Evolutionary conservation across 1,140 invertebrate species (phyloP), one percentile per base, ranked within the genome.

Genomic region (Latrodectus geometricus): DNA sequence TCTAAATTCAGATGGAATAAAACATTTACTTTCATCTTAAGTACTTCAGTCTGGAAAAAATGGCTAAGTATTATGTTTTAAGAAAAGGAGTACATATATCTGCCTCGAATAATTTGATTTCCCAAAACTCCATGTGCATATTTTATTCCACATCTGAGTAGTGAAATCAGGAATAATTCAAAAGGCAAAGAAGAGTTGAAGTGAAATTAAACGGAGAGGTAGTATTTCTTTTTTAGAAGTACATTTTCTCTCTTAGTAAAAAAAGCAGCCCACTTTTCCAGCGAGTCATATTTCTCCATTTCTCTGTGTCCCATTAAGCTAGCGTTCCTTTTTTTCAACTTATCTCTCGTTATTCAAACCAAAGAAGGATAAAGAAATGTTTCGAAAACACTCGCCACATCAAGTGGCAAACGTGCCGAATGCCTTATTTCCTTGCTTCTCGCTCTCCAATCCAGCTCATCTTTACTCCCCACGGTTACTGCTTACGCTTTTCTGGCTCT

Each of bases 311-410:
- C 35, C 35, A 35, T 35, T 35, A 35, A 35, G 35, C 35, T 35
- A 5, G 35, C 49, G 21, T 49, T 78, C 20, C 50, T 65, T 49
- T 21, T 35, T 80, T 80, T 70, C 78, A 80, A 80, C 78, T 80
- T 61, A 80, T 76, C 50, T 52, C 74, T 76, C 52, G 74, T 61
- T 52, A 76, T 78, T 78, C 23, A 78, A 50, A 61, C 61, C 54
- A 8, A 20, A 79, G 76, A 68, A 79, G 76, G 65, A 79, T 79
- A 80, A 80, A 80, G 78, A 70, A 80, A 80, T 79, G 76, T 79
- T 79, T 79, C 76, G 78, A 70, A 80, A 80, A 80, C 78, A 80
- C 50, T 80, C 78, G 68, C 66, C 78, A 80, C 78, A 80, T 80
- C 78, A 80, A 70, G 78, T 54, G 78, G 78, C 68, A 68, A 80